Evolutionary conservation across 2,113 vertebrate species (phyloP), one percentile per base, ranked within the genome.

Genomic region (Chionodraco myersi): DNA sequence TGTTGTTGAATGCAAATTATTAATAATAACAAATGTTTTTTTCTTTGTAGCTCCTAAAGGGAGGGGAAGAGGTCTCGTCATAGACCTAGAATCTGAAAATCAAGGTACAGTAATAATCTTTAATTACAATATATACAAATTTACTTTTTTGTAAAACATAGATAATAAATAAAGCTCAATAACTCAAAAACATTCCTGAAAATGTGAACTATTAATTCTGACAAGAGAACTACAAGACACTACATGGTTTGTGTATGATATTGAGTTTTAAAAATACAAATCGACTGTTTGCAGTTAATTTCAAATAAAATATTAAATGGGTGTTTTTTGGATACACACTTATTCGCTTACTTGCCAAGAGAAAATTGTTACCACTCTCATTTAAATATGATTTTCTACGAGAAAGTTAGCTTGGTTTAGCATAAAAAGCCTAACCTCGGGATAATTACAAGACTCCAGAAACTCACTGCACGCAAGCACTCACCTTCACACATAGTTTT

Each of bases 71-170:
- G 1, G 66, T 54, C 0, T 65, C 0, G 1, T 56, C 0, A 1
- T n/a, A 23, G 70, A 75, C 0, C 4, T 15, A 11, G 13, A 63
- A n/a, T 56, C 65, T 54, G 9, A 82, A 67, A 10, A 21, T 57
- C 47, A 81, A 87, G 85, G 81, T 91, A 86, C 10, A 23, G 1
- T 3, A 10, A 21, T 7, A 21, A 52, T 68, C 18, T 36, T 41
- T 41, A 41, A 41, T 18, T 14, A 1, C 26, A 26, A 26, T 26
- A 26, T 47, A 12, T 9, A 9, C 23, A 30, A 10, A 53, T 48
- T 1, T 7, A 65, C 8, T 9, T 10, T 61, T 44, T 49, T 49
- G 8, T 26, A 10, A 48, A 49, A 8, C 26, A 23, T 30, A 30
- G 3, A 4, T 30, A 30, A 30, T 30, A 30, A 41, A 41, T 41